These are phyloP conservation scores for Catharus ustulatus DNA, from an alignment of 2,797 vertebrate genomes.

Conservation along the genomic window DNA sequence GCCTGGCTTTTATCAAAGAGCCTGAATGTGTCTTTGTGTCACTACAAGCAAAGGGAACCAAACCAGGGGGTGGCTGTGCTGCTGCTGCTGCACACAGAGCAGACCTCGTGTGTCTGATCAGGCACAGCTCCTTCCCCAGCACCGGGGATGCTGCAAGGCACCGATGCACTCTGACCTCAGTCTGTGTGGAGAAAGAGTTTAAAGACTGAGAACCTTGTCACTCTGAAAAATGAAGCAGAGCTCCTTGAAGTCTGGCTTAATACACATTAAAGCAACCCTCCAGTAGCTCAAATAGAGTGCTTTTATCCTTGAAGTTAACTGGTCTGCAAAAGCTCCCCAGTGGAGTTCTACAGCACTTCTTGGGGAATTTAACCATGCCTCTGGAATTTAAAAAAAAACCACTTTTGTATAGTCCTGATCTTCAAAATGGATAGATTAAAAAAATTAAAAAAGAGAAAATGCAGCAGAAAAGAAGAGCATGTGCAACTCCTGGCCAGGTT, in stretches of 20 bases:
- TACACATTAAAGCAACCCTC: not conserved
- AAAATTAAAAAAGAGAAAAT: not conserved
- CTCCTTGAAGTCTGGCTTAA: not conserved
- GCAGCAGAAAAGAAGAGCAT: not conserved
- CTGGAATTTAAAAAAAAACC: not conserved
- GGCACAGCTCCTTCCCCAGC: not conserved
- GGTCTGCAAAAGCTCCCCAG: not conserved
- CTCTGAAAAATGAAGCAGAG: slow-evolving; percentile 4
- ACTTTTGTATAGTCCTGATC: not conserved
- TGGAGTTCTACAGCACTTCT: not conserved
- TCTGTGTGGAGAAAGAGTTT: not conserved
- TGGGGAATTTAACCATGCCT: not conserved
- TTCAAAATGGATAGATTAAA: not conserved
- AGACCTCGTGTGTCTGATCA: not conserved
- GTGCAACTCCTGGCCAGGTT: accelerated
- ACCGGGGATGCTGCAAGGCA: not conserved
- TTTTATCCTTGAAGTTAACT: not conserved
- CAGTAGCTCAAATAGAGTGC: not conserved
- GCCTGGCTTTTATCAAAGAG: slow-evolving; percentile 48
- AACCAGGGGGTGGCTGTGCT: not conserved
- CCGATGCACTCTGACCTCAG: not conserved
- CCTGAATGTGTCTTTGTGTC: slow-evolving; percentile 27
- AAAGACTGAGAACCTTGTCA: not conserved
- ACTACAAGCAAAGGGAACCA: not conserved
- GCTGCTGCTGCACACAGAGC: not conserved